phyloP scores from a whole-genome alignment of 2,888 invertebrate species.

The Pseudoips prasinana region DNA sequence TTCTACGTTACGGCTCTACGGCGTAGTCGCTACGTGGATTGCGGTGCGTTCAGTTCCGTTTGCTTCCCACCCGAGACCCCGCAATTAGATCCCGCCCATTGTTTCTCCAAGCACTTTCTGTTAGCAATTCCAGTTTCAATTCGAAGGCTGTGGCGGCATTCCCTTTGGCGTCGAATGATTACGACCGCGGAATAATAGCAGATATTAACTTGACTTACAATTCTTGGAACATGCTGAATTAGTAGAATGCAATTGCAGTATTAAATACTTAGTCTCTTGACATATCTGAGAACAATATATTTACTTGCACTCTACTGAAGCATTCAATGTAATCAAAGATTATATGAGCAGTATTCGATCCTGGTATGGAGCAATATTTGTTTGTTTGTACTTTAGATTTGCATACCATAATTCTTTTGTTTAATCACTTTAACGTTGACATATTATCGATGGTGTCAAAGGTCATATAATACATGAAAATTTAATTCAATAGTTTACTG shows the following conservation, averaged over 20 bases:
- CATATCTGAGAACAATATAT: not conserved
- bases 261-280: constrained; percentile 11
- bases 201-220: constrained; percentile 25
- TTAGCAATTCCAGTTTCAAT: constrained; percentile 53
- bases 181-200: constrained; percentile 27
- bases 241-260: constrained; percentile 14
- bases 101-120: constrained; percentile 59
- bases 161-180: constrained; percentile 36
- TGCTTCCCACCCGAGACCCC: constrained; percentile 36
- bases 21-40: constrained; percentile 33
- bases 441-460: no score
- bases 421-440: no score
- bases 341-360: no score
- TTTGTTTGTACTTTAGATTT: no score
- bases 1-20: constrained; percentile 17
- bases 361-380: no score
- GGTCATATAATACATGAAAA: no score
- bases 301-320: constrained; percentile 9
- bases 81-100: constrained; percentile 45
- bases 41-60: constrained; percentile 42
- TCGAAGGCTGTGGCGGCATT: constrained; percentile 36
- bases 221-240: constrained; percentile 20
- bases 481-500: no score
- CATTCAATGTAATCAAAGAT: no score
- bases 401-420: no score